These are phyloP conservation scores for Tetragonula clypearis DNA, from an alignment of 1,140 invertebrate species.

Conservation along the genomic window DNA sequence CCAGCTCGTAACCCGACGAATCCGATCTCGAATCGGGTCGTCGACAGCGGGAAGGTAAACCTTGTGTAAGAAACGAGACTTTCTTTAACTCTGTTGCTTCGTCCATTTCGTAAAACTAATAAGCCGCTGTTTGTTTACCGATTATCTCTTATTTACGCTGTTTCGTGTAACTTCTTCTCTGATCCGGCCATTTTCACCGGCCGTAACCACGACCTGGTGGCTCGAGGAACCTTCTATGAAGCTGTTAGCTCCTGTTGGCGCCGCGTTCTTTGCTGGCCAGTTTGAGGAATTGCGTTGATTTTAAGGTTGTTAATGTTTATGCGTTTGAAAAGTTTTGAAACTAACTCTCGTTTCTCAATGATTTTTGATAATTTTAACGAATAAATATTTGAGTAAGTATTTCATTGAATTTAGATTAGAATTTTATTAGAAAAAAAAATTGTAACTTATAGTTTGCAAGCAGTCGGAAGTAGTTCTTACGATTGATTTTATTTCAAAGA, in stretches of 20 bases:
- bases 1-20: neutral
- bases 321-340: neutral
- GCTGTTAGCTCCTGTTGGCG: slow-evolving; percentile 35
- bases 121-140: slow-evolving; percentile 46
- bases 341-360: no score
- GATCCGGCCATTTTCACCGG: slow-evolving; percentile 27
- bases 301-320: neutral
- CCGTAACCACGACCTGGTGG: slow-evolving; percentile 11
- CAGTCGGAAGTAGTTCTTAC: no score
- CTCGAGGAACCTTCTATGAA: slow-evolving; percentile 32
- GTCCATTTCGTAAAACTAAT: slow-evolving; percentile 34
- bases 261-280: neutral
- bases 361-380: no score
- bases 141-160: slow-evolving; percentile 54
- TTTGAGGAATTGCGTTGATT: neutral
- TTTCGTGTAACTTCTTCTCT: slow-evolving; percentile 41
- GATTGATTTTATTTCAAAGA: no score
- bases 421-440: neutral
- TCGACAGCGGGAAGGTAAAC: slow-evolving; percentile 58
- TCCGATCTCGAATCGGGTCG: slow-evolving; percentile 27
- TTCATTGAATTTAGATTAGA: neutral
- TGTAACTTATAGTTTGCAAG: no score
- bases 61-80: slow-evolving; percentile 30
- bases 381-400: no score
- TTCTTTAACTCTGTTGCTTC: neutral